Percentiles rank a stretch among this genome's conserved stretches.
These are phyloP conservation scores for Columba livia DNA, from an alignment of 2,113 vertebrate genomes.

Conservation along the genomic window DNA sequence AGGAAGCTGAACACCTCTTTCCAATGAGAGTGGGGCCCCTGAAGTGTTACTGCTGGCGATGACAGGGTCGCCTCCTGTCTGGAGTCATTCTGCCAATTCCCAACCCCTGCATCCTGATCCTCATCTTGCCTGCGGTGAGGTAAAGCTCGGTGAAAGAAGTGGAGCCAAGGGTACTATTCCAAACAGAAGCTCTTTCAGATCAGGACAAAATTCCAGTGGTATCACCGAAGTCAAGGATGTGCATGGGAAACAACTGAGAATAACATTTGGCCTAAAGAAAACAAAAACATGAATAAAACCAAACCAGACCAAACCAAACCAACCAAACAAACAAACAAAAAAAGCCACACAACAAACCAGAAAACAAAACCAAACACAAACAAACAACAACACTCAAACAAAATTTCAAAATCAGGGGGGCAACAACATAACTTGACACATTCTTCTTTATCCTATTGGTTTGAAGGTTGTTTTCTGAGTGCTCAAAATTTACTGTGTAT, in stretches of 20 bases:
- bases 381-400: not conserved
- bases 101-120: not conserved
- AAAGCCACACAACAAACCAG: too few relatives aligned
- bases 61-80: accelerated
- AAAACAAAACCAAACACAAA: not conserved
- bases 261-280: not conserved
- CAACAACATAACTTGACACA: not conserved
- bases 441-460: not conserved
- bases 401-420: too few relatives aligned
- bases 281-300: not conserved
- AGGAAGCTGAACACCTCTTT: not conserved
- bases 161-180: not conserved
- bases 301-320: not conserved
- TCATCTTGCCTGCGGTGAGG: accelerated
- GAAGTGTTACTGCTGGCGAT: accelerated
- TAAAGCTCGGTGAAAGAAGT: not conserved
- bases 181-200: not conserved
- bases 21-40: accelerated
- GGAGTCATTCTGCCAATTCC: not conserved
- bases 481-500: not conserved
- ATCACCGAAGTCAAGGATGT: not conserved
- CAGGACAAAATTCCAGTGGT: not conserved
- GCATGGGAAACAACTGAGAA: not conserved
- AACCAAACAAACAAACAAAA: too few relatives aligned
- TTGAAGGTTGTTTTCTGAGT: not conserved